Evolutionary conservation across 2,113 vertebrate species (phyloP).

Genomic region (Eulemur rufifrons): DNA sequence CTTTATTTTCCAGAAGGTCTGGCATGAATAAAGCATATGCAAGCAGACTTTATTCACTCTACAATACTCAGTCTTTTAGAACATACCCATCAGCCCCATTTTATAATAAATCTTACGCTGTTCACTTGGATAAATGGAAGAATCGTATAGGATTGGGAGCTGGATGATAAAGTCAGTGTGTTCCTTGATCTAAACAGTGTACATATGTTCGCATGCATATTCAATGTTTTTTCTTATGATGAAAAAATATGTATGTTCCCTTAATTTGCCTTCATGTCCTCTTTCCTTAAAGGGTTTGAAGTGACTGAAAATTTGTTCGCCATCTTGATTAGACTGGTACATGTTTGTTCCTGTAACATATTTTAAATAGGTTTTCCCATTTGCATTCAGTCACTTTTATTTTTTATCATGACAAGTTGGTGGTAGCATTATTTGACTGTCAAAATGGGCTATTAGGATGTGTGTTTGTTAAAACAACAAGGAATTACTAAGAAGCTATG

Average conservation of each 20-base stretch:
- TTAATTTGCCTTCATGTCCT: neutral
- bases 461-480: constrained; percentile 29
- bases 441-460: neutral
- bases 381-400: neutral
- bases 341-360: neutral
- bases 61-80: neutral
- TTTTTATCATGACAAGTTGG: constrained; percentile 34
- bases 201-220: fast-evolving
- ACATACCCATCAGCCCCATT: neutral
- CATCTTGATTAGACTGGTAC: neutral
- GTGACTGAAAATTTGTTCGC: neutral
- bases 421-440: constrained; percentile 27
- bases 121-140: neutral
- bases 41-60: neutral
- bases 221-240: neutral
- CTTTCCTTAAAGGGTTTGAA: neutral
- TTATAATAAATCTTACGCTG: neutral
- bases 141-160: neutral
- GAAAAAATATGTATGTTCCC: neutral
- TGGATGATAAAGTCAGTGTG: neutral
- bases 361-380: constrained; percentile 35
- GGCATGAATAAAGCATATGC: neutral
- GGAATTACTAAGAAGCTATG: constrained; percentile 6
- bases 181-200: neutral
- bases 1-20: neutral